phyloP scores from a whole-genome alignment of 1,140 invertebrate species.

The Cyclargus thomasi region DNA sequence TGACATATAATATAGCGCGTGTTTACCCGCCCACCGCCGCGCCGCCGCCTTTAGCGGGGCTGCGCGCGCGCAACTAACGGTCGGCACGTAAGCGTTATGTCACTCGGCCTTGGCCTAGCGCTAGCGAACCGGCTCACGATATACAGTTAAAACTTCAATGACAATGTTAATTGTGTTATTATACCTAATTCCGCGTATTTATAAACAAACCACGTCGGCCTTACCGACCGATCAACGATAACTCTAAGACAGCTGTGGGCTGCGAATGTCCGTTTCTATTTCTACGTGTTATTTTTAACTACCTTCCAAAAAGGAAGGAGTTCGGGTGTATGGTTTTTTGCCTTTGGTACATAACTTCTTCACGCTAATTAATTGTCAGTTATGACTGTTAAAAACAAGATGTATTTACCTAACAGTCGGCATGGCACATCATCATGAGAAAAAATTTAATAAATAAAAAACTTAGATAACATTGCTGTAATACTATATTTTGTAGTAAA shows the following conservation, averaged over 20 bases:
- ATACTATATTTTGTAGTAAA: too few relatives aligned
- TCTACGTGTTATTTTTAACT: too few relatives aligned
- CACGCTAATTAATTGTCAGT: too few relatives aligned
- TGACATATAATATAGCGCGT: background rate
- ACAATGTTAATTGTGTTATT: constrained; percentile 15
- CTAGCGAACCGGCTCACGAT: constrained; percentile 23
- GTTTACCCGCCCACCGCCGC: background rate
- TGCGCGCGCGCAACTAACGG: constrained; percentile 43
- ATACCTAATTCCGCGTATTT: constrained; percentile 27
- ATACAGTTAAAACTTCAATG: constrained; percentile 21
- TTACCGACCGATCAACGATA: background rate
- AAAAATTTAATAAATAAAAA: too few relatives aligned
- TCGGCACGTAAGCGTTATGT: constrained; percentile 62
- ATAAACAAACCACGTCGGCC: constrained; percentile 13
- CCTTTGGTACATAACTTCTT: too few relatives aligned
- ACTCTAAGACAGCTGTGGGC: background rate
- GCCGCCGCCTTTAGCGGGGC: constrained; percentile 21
- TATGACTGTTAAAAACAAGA: too few relatives aligned
- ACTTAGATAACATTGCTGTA: too few relatives aligned
- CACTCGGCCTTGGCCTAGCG: constrained; percentile 69
- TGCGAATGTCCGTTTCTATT: too few relatives aligned
- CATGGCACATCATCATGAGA: too few relatives aligned
- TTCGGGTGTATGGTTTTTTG: too few relatives aligned
- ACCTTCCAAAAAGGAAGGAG: too few relatives aligned
- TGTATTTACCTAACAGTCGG: too few relatives aligned